Conservation (phyloP, 2,888 invertebrate genomes). For the Stramonita haemastoma region DNA sequence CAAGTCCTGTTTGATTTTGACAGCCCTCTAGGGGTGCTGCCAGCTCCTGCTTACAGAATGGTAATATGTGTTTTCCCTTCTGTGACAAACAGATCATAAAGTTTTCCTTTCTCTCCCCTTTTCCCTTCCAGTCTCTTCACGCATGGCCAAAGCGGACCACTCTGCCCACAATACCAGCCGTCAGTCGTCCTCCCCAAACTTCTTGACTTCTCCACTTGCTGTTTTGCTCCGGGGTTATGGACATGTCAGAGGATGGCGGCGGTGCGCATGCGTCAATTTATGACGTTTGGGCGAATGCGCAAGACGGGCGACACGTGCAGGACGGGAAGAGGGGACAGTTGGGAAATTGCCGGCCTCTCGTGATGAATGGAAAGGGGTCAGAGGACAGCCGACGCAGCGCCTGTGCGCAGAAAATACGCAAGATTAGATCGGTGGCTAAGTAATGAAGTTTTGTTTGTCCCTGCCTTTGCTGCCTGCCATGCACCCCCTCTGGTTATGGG, state of each 20-base stretch:
- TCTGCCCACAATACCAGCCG: constrained; percentile 19
- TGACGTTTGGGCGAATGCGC: constrained; percentile 41
- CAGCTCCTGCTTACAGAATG: neutral
- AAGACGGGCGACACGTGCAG: constrained; percentile 46
- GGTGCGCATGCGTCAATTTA: constrained; percentile 41
- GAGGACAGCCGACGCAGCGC: constrained; percentile 43
- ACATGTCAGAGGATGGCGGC: constrained; percentile 36
- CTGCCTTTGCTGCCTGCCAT: constrained; percentile 18
- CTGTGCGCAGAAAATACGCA: constrained; percentile 44
- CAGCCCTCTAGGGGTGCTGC: neutral
- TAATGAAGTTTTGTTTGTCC: constrained; percentile 48
- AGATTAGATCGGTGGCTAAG: constrained; percentile 50
- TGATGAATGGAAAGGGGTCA: constrained; percentile 49
- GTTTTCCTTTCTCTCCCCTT: constrained; percentile 5
- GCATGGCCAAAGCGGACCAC: neutral
- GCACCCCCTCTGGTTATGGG: neutral
- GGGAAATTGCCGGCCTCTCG: constrained; percentile 45
- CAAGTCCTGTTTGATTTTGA: constrained; percentile 12
- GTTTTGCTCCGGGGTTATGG: constrained; percentile 26
- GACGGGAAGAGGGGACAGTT: constrained; percentile 45
- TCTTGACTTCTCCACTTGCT: constrained; percentile 19
- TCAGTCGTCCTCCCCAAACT: constrained; percentile 16
- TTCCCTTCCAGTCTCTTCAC: neutral
- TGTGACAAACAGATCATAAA: constrained; percentile 29
- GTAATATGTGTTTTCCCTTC: constrained; percentile 23